These are phyloP conservation scores for Sanderia malayensis DNA, from an alignment of 30 jellyfish, hydroid and myxozoan genomes.

Conservation along the genomic window DNA sequence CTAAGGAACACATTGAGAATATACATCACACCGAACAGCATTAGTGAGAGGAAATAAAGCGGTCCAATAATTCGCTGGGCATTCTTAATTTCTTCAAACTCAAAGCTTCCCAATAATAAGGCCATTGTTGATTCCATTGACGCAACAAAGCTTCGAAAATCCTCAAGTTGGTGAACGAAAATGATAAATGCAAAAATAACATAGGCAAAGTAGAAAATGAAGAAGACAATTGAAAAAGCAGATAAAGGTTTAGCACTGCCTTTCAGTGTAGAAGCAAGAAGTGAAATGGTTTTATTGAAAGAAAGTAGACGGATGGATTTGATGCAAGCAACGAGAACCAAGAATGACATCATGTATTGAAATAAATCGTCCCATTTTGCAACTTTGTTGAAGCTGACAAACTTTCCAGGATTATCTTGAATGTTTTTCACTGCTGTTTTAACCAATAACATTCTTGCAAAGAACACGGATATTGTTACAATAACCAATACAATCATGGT, in stretches of 20 bases:
- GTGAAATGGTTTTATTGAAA: conserved; percentile 86
- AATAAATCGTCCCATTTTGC: conserved; percentile 95
- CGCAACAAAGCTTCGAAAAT: conserved; percentile 63
- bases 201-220: conserved; percentile 82
- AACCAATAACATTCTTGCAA: conserved; percentile 86
- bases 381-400: conserved; percentile 96
- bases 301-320: conserved; percentile 87
- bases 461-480: conserved; percentile 70
- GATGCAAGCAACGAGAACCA: conserved; percentile 88
- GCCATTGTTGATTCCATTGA: conserved; percentile 88
- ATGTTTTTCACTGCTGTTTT: conserved; percentile 79
- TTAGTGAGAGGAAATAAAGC: conserved; percentile 71
- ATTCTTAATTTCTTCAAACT: conserved; percentile 56
- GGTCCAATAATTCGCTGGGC: conserved; percentile 93
- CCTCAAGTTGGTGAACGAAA: conserved; percentile 80
- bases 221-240: conserved; percentile 83
- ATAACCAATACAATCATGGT: conserved; percentile 63
- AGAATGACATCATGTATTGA: conserved; percentile 58
- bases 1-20: conserved; percentile 93
- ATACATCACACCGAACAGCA: conserved; percentile 95
- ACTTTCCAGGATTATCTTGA: conserved; percentile 73
- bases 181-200: conserved; percentile 74
- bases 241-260: conserved; percentile 92
- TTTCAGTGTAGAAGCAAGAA: conserved; percentile 86
- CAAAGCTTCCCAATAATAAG: conserved; percentile 86